A percentile compares a stretch with the other conserved stretches of the same genome.
These are phyloP conservation scores for Pandemis cinnamomeana DNA, from an alignment of 2,888 invertebrate species.

Conservation along the genomic window DNA sequence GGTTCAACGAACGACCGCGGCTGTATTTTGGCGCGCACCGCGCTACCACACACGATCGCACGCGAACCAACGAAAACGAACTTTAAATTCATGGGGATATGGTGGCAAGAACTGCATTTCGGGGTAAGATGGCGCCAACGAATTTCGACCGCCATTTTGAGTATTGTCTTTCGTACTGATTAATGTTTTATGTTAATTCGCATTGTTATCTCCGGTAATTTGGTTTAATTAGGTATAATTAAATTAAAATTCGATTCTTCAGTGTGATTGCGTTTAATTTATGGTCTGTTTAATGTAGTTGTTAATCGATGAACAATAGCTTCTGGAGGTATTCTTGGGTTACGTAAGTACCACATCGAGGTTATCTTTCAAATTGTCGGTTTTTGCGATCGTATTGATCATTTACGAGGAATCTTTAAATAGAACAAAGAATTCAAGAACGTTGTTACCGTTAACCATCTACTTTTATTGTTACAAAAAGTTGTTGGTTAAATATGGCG, in stretches of 20 bases:
- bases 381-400: neutral
- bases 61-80: neutral
- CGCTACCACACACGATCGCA: neutral
- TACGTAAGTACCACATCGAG: neutral
- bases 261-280: constrained; percentile 16
- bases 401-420: neutral
- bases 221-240: constrained; percentile 36
- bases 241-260: constrained; percentile 20
- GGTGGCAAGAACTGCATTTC: neutral
- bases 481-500: too few relatives aligned
- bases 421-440: neutral
- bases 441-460: neutral
- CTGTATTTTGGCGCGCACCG: constrained; percentile 72
- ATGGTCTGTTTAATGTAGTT: constrained; percentile 7
- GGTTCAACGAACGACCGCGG: constrained; percentile 80
- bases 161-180: constrained; percentile 26
- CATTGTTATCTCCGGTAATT: constrained; percentile 33
- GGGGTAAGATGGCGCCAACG: constrained; percentile 36
- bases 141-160: constrained; percentile 35
- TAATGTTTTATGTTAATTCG: constrained; percentile 37
- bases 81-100: neutral
- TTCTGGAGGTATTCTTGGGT: constrained; percentile 1
- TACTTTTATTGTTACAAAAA: neutral
- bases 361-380: neutral
- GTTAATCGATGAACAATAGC: neutral